Base-by-base conservation (phyloP, 2,113 vertebrate species). In the Aplodontia rufa region DNA sequence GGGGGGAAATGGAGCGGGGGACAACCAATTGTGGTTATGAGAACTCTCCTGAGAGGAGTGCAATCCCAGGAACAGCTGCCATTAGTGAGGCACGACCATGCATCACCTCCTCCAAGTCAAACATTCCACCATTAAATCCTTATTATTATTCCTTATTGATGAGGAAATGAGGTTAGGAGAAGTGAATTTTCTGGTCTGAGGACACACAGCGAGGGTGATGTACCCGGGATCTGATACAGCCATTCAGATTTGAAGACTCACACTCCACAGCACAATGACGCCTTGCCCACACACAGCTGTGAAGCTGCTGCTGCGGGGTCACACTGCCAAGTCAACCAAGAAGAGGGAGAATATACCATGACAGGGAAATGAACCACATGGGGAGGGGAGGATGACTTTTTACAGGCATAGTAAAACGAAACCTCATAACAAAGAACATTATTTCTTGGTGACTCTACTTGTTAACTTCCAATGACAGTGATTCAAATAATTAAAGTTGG, bases 181-280 rank as follows among this genome's bases (percentile, higher is more conserved):
- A 78, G 16, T 6, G 37, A 42, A 62, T 22, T 35, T 24, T 37
- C 35, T 66, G 4, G 17, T 32, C 17, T 4, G 40, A 47, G 45
- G 17, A 28, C 85, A 55, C n/a, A 37, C 0, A 30, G 66, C 55
- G n/a, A 87, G 6, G 32, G 42, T 37, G 28, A 51, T 10, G 17
- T 0, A 1, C 24, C 28, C 0, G 14, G 42, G 62, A 10, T 37
- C 0, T 45, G 42, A 40, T 5, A 32, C 3, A 0, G 30, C 19
- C 26, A 13, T 3, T 5, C 2, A 12, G 45, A 49, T 12, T 0
- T 2, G 82, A 72, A 55, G 76, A 32, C 16, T 0, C 14, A 26
- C 0, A 9, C 55, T 51, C 69, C 4, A 30, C 0, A 6, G 11
- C 26, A 6, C 5, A 9, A 14, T 0, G 30, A 35, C 24, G 24